Evolutionary conservation across 2,113 vertebrate species (phyloP), one percentile per base, ranked within the genome.

Genomic region (Canis aureus): DNA sequence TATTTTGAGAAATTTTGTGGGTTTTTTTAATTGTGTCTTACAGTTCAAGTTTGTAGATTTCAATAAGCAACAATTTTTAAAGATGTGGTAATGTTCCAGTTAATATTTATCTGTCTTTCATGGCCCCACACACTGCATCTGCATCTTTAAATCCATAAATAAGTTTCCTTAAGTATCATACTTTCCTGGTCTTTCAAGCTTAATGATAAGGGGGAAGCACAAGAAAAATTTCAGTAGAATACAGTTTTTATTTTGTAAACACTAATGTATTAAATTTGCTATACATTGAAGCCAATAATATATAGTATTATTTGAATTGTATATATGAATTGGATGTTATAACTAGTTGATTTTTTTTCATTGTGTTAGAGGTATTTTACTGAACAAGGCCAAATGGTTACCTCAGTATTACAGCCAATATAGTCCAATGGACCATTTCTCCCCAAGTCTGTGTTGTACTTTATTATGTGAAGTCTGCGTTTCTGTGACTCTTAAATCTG

Each of bases 221-320:
- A 98, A 97, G 89, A 98, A 93, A 97, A 98, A 92, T 97, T 98
- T 97, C 98, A 98, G 93, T 98, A 97, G 97, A 98, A 98, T 97
- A 97, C 97, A 98, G 95, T 98, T 98, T 98, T 99, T 99, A 99
- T 99, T 99, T 99, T 99, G 98, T 99, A 99, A 99, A 99, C 99
- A 99, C 99, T 99, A 99, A 99, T 99, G 99, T 99, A 99, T 99
- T 99, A 99, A 99, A 99, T 99, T 99, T 99, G 99, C 99, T 99
- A 99, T 99, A 99, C 99, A 99, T 99, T 99, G 99, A 99, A 99
- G 99, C 99, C 99, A 99, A 99, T 99, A 98, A 99, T 98, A 98
- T 97, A 98, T 98, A 98, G 99, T 99, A 98, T 98, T 97, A 98
- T 99, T 99, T 99, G 98, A 98, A 98, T 98, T 98, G 98, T 98